Percentiles rank a stretch among this genome's conserved stretches.
Evolutionary conservation across 2,113 vertebrate genomes (phyloP).

Genomic region (Hippocampus barbouri): DNA sequence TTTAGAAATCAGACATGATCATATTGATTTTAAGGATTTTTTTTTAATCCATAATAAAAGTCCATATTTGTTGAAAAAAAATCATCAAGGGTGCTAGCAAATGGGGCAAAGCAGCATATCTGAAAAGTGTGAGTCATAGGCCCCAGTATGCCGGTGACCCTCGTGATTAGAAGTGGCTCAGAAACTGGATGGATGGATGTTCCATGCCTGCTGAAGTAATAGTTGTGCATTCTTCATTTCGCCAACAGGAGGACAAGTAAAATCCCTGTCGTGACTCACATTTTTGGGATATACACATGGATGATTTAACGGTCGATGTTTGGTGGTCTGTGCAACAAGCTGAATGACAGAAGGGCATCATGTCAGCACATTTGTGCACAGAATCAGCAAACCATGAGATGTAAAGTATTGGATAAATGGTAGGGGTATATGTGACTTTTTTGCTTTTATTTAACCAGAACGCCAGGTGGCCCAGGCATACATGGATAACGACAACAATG

Average conservation of each 20-base stretch:
- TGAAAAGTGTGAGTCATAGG: constrained; percentile 15
- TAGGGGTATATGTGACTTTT: background rate
- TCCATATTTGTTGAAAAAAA: constrained; percentile 15
- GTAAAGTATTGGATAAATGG: constrained; percentile 9
- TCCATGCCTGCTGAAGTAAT: background rate
- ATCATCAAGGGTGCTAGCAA: constrained; percentile 19
- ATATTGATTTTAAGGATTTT: background rate
- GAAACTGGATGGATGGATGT: constrained; percentile 12
- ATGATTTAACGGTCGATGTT: constrained; percentile 10
- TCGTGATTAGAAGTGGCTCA: background rate
- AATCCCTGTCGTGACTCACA: constrained; percentile 10
- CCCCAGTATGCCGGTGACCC: background rate
- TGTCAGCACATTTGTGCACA: constrained; percentile 11
- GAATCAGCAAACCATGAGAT: constrained; percentile 14
- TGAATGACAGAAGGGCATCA: constrained; percentile 5
- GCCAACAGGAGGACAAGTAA: constrained; percentile 9
- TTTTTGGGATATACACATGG: constrained; percentile 28
- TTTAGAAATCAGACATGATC: background rate
- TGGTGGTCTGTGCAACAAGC: constrained; percentile 18
- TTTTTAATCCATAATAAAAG: constrained; percentile 3
- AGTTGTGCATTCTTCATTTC: constrained; percentile 15
- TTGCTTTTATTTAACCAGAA: background rate
- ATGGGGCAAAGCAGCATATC: constrained; percentile 22
- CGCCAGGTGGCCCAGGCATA: background rate
- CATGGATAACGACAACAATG: background rate